phyloP scores from a whole-genome alignment of 2,113 vertebrate genomes.

The Oryzias javanicus region DNA sequence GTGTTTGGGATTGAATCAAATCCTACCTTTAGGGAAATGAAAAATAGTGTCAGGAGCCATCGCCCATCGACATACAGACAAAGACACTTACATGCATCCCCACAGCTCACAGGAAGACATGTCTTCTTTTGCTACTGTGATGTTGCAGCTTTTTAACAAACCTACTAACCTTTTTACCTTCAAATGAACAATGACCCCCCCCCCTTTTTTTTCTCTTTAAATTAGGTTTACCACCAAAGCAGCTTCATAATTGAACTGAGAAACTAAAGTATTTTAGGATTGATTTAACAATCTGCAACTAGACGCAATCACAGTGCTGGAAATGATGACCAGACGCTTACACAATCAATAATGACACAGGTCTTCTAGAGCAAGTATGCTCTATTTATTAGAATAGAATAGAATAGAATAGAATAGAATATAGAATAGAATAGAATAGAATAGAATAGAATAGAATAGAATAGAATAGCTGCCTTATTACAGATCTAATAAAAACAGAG shows the following conservation, averaged over 20 bases:
- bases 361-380: no score
- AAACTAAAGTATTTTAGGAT: slow-evolving; percentile 15
- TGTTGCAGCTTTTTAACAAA: no score
- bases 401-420: no score
- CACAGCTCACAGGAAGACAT: neutral
- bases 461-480: no score
- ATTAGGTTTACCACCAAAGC: neutral
- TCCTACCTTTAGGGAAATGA: slow-evolving; percentile 9
- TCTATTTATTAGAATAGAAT: no score
- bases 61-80: slow-evolving; percentile 4
- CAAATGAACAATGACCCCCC: slow-evolving; percentile 19
- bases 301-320: slow-evolving; percentile 23
- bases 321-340: slow-evolving; percentile 37
- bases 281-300: slow-evolving; percentile 12
- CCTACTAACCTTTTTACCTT: neutral
- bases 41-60: slow-evolving; percentile 35
- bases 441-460: no score
- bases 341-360: no score
- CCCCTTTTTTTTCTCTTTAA: neutral
- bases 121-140: slow-evolving; percentile 7
- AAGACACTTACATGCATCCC: slow-evolving; percentile 12
- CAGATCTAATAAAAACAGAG: no score
- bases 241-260: slow-evolving; percentile 12
- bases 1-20: slow-evolving; percentile 4
- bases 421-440: no score